Conservation (phyloP, 2,113 vertebrate genomes). For the Phrynosoma blainvillii region DNA sequence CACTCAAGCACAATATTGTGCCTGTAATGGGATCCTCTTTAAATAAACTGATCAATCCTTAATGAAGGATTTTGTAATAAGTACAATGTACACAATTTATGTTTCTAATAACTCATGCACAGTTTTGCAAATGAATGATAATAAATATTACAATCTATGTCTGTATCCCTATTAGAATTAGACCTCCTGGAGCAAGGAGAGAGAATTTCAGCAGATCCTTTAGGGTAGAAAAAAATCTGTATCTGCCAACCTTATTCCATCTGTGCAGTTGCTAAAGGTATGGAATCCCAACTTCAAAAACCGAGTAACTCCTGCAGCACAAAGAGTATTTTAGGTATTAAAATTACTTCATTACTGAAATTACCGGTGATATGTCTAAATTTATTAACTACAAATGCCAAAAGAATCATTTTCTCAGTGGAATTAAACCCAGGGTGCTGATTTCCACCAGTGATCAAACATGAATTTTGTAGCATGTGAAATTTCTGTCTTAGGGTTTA, state of each 20-base stretch:
- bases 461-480: conserved; percentile 29
- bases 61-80: not conserved
- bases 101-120: not conserved
- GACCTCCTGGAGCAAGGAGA: not conserved
- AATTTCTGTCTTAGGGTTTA: conserved; percentile 31
- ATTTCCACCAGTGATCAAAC: not conserved
- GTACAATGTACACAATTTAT: not conserved
- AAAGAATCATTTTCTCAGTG: not conserved
- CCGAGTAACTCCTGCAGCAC: not conserved
- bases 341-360: not conserved
- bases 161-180: not conserved
- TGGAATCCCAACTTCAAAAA: not conserved
- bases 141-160: not conserved
- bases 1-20: not conserved
- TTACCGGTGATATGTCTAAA: not conserved
- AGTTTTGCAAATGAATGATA: not conserved
- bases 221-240: not conserved
- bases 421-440: not conserved
- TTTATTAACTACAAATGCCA: not conserved
- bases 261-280: not conserved
- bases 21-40: not conserved
- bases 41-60: conserved; percentile 9
- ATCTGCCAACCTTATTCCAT: not conserved
- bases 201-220: not conserved
- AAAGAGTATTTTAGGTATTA: too few relatives aligned